Evolutionary conservation across 1,140 invertebrate species (phyloP).

Genomic region (Schlechtendalia chinensis): DNA sequence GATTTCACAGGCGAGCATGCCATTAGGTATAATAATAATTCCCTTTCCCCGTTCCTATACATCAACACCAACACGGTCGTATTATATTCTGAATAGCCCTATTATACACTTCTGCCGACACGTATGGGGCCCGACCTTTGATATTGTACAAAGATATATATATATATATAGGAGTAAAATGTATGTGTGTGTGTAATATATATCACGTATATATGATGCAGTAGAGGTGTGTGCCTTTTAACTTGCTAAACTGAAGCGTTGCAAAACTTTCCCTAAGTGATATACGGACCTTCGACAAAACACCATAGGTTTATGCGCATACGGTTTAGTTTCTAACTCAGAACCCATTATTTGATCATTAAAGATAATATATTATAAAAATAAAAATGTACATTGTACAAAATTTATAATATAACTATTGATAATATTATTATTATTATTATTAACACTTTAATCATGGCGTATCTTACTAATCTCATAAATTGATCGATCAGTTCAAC

Average conservation of each 20-base stretch:
- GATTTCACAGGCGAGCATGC: not conserved
- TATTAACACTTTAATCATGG: too few relatives aligned
- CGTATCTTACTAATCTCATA: too few relatives aligned
- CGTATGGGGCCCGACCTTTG: constrained; percentile 30
- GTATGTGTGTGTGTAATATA: not conserved
- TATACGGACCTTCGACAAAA: constrained; percentile 35
- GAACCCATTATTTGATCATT: constrained; percentile 39
- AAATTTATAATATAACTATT: constrained; percentile 1
- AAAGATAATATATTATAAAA: constrained; percentile 10
- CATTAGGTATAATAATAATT: constrained; percentile 32
- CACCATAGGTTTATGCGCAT: not conserved
- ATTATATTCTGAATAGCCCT: constrained; percentile 33
- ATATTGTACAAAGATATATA: constrained; percentile 1
- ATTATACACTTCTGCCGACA: constrained; percentile 33
- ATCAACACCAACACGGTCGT: not conserved
- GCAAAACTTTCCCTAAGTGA: constrained; percentile 41
- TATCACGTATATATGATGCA: not conserved
- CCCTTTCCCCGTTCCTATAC: not conserved
- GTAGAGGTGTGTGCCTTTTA: constrained; percentile 24
- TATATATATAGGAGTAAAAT: too few relatives aligned
- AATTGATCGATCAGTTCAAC: too few relatives aligned
- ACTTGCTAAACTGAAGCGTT: constrained; percentile 43
- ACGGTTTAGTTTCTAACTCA: constrained; percentile 27
- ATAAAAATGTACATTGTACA: not conserved
- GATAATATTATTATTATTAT: not conserved